phyloP scores from a whole-genome alignment of 2,797 vertebrate genomes.

The Florisuga fusca region DNA sequence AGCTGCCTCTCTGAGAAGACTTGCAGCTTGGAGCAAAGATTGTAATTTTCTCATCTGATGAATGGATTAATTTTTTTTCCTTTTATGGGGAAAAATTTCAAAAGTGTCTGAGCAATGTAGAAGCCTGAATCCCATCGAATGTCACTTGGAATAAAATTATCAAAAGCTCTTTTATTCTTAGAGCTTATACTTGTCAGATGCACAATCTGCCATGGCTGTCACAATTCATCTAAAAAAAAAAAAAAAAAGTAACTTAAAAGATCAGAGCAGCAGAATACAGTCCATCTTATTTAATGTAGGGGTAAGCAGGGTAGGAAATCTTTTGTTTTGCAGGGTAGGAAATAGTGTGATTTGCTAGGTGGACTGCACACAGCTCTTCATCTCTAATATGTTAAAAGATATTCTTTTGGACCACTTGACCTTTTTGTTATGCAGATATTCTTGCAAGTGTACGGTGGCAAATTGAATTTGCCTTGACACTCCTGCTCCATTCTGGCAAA shows the following conservation, averaged over 20 bases:
- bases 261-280: background rate
- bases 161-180: conserved; percentile 65
- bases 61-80: conserved; percentile 11
- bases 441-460: conserved; percentile 27
- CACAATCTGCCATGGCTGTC: conserved; percentile 58
- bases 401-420: conserved; percentile 62
- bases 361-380: background rate
- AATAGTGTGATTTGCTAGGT: background rate
- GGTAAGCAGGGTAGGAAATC: background rate
- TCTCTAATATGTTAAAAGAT: background rate
- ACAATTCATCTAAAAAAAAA: conserved; percentile 51
- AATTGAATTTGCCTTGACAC: conserved; percentile 69
- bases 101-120: conserved; percentile 41
- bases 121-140: conserved; percentile 39
- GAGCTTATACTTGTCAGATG: conserved; percentile 63
- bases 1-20: background rate
- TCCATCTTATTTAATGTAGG: background rate
- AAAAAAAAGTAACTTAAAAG: background rate
- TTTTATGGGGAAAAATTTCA: conserved; percentile 45
- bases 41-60: conserved; percentile 42
- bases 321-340: background rate
- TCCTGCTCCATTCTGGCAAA: conserved; percentile 56
- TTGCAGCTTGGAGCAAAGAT: background rate
- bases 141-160: conserved; percentile 61
- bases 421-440: conserved; percentile 72